Base-by-base conservation (phyloP, 2,888 invertebrate genomes). In the Calephelis perditalis region DNA sequence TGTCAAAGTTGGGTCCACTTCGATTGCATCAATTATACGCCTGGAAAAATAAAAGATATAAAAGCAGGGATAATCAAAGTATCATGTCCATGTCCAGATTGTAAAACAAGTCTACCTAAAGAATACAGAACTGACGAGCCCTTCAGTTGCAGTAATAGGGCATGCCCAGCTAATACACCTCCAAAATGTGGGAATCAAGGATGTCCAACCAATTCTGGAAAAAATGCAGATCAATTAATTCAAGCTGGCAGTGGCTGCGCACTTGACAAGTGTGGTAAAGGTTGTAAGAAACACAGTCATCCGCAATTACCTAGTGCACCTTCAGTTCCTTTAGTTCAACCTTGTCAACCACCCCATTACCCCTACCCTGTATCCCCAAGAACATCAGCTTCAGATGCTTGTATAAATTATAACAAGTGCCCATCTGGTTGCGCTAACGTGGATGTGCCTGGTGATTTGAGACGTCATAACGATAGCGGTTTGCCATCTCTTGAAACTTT, bases 51-150 rank as follows among this genome's bases (percentile, higher is more conserved):
- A 35, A 76, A 71, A 36, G 87, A 87, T 52, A 82, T 89, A 58
- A 84, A 82, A 64, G 69, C 73, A 0, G 86, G 84, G 2, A 65
- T 78, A 1, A 84, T 88, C 43, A 76, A 74, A 63, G 76, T 89
- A 0, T 78, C 73, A 0, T 89, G 89, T n/a, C 87, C 87, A 0
- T 89, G 89, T 59, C 86, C 88, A 0, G 85, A 86, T 47, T 89
- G 89, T 63, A 76, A 73, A 52, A 75, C 56, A 43, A 7, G 12
- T n/a, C 43, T 12, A 5, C 56, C 52, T 11, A 82, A 78, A 58
- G 85, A 86, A 61, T 74, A 69, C 40, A 70, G 76, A 7, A 74
- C 76, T 0, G 76, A 84, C 15, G 73, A 75, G 55, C 70, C 78
- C 0, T 83, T 67, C 63, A 78, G 75, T 56, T 86, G 85, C 61